These are phyloP conservation scores for Rynchops niger DNA, from an alignment of 2,113 vertebrate genomes.

Conservation along the genomic window DNA sequence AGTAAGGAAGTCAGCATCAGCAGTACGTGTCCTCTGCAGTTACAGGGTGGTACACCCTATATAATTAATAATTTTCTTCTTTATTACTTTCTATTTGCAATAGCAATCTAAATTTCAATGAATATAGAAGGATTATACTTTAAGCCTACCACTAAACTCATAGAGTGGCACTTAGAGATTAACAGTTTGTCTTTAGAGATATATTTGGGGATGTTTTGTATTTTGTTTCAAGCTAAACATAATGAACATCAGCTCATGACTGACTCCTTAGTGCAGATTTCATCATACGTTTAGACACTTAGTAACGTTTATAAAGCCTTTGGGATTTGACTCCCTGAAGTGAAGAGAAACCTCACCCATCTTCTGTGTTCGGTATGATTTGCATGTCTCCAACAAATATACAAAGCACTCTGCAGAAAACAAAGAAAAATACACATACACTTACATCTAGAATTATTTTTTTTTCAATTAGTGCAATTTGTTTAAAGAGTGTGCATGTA, in stretches of 20 bases:
- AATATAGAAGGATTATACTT: not conserved
- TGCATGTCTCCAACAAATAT: slow-evolving; percentile 82
- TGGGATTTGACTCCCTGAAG: not conserved
- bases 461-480: not conserved
- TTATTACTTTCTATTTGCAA: not conserved
- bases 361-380: slow-evolving; percentile 35
- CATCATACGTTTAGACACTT: not conserved
- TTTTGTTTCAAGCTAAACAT: not conserved
- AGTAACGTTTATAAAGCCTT: not conserved
- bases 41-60: not conserved
- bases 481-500: not conserved
- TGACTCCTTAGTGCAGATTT: not conserved
- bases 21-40: not conserved
- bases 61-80: not conserved
- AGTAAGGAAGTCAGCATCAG: not conserved
- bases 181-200: not conserved
- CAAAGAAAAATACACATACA: not conserved
- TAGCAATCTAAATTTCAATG: not conserved
- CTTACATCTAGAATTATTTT: not conserved
- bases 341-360: slow-evolving; percentile 75
- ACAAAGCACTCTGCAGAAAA: slow-evolving; percentile 79
- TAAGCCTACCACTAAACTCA: not conserved
- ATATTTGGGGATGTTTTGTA: not conserved
- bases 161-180: not conserved
- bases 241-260: not conserved